phyloP scores from a whole-genome alignment of 2,888 invertebrate genomes.

The Xanthia togata region DNA sequence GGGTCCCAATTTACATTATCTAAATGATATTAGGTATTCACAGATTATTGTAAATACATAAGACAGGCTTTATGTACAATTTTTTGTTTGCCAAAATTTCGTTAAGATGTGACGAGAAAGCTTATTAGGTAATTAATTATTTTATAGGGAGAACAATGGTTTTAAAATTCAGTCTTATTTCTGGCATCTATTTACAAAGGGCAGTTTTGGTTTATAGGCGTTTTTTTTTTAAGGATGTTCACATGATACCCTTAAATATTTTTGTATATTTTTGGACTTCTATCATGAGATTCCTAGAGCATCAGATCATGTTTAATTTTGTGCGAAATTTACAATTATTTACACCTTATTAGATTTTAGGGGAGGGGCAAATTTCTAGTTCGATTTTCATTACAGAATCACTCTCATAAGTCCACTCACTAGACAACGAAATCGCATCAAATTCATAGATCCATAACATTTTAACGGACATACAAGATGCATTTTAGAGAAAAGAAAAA shows the following conservation, averaged over 20 bases:
- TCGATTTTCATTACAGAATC: conserved; percentile 1
- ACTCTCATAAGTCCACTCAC: neutral
- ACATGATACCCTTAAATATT: neutral
- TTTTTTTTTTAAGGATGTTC: conserved; percentile 15
- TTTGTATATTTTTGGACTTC: neutral
- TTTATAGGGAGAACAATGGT: conserved; percentile 22
- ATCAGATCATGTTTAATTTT: conserved; percentile 45
- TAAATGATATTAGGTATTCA: conserved; percentile 75
- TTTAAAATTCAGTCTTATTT: conserved; percentile 59
- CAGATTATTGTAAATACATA: conserved; percentile 66
- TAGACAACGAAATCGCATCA: neutral
- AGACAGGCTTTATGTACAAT: conserved; percentile 63
- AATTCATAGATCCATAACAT: conserved; percentile 6
- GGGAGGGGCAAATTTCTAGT: no score
- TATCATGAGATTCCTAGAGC: conserved; percentile 47
- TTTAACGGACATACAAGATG: neutral
- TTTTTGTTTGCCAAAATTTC: conserved; percentile 41
- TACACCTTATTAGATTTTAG: conserved; percentile 14
- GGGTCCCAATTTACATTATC: conserved; percentile 51
- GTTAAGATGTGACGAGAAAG: conserved; percentile 63
- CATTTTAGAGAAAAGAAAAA: neutral
- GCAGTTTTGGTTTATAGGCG: conserved; percentile 32
- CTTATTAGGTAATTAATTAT: conserved; percentile 1
- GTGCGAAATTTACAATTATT: conserved; percentile 45
- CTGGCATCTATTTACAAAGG: conserved; percentile 53